Evolutionary conservation across 2,113 vertebrate genomes (phyloP).

Genomic region (Tapirus terrestris): DNA sequence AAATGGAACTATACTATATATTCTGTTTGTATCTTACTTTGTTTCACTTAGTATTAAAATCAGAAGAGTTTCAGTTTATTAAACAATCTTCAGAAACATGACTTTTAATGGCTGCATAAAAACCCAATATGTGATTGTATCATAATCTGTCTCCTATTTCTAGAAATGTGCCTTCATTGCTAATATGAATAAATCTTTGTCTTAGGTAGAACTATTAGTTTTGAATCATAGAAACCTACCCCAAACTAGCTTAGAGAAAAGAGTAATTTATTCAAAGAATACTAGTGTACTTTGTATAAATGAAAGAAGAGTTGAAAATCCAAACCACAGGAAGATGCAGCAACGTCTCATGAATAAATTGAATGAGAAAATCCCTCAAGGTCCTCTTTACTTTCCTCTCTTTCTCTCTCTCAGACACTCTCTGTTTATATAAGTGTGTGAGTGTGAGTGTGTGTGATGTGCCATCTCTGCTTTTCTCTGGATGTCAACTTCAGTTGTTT

Average conservation of each 20-base stretch:
- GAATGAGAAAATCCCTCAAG: neutral
- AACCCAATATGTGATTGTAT: neutral
- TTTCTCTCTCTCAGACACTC: neutral
- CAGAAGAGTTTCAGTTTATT: neutral
- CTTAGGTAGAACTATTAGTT: neutral
- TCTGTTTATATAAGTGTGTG: neutral
- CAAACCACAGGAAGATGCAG: neutral
- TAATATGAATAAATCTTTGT: neutral
- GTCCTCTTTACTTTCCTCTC: neutral
- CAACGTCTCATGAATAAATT: neutral
- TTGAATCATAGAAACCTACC: neutral
- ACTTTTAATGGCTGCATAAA: neutral
- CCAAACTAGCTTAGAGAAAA: neutral
- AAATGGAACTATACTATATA: neutral
- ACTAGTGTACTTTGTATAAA: neutral
- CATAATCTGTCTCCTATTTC: neutral
- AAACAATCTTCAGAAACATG: slow-evolving; percentile 4
- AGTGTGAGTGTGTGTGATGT: neutral
- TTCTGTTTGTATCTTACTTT: neutral
- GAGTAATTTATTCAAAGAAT: neutral
- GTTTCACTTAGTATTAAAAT: neutral
- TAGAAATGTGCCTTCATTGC: neutral
- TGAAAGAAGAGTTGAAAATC: slow-evolving; percentile 7
- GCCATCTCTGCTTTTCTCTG: neutral
- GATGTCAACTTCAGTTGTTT: neutral